phyloP scores from a whole-genome alignment of 2,888 invertebrate species.

The Amiota minor region DNA sequence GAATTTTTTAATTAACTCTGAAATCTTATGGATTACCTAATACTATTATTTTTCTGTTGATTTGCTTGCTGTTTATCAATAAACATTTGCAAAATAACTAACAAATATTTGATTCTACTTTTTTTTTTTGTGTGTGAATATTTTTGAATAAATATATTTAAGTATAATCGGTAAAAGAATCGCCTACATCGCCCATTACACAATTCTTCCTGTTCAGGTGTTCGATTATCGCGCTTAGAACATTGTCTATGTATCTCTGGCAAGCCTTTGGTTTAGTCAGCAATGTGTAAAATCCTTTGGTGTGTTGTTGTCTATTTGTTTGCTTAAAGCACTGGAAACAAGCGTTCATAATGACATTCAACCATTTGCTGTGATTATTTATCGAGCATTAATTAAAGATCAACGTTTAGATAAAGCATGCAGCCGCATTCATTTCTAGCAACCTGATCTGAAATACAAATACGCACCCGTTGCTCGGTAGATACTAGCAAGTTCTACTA shows the following conservation, averaged over 20 bases:
- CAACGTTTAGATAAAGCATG: conserved; percentile 53
- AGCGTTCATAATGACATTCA: conserved; percentile 55
- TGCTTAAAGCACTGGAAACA: conserved; percentile 40
- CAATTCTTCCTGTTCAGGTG: not conserved
- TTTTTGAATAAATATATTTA: too few relatives aligned
- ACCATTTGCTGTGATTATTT: conserved; percentile 60
- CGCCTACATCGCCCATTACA: too few relatives aligned
- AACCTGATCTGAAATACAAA: conserved; percentile 19
- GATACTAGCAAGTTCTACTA: too few relatives aligned
- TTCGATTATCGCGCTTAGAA: conserved; percentile 6
- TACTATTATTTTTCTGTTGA: not conserved
- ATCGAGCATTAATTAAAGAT: conserved; percentile 62
- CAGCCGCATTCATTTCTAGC: conserved; percentile 19
- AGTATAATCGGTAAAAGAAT: too few relatives aligned
- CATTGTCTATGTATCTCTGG: not conserved
- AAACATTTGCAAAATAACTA: too few relatives aligned
- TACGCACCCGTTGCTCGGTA: not conserved
- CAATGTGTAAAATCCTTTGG: not conserved
- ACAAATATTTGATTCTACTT: too few relatives aligned
- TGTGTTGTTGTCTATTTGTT: conserved; percentile 38
- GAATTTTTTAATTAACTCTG: conserved; percentile 23
- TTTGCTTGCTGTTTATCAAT: too few relatives aligned
- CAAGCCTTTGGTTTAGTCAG: not conserved
- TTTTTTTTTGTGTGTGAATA: too few relatives aligned
- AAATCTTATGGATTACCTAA: not conserved